phyloP scores from a whole-genome alignment of 2,888 invertebrate species.

The Erebia aethiops region DNA sequence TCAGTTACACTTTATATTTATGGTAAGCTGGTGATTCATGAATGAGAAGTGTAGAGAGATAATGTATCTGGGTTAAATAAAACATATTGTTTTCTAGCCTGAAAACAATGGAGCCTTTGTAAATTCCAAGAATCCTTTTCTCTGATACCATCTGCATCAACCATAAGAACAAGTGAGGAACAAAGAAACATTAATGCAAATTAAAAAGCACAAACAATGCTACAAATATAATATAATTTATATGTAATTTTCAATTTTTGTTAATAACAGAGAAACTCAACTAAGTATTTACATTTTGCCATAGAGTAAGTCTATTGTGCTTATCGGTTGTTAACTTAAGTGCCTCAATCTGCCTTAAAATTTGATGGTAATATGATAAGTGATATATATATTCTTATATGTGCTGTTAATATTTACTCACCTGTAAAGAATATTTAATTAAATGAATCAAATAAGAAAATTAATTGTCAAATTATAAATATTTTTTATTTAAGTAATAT shows the following conservation, averaged over 20 bases:
- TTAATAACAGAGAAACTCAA: slow-evolving; percentile 55
- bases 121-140: slow-evolving; percentile 78
- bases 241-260: slow-evolving; percentile 49
- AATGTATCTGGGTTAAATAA: slow-evolving; percentile 34
- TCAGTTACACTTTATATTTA: slow-evolving; percentile 26
- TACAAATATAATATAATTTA: slow-evolving; percentile 63
- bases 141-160: slow-evolving; percentile 56
- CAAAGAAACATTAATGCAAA: slow-evolving; percentile 62
- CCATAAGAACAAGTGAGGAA: slow-evolving; percentile 55
- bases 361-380: slow-evolving; percentile 42
- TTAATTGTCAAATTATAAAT: slow-evolving; percentile 48
- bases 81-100: slow-evolving; percentile 41
- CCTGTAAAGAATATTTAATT: slow-evolving; percentile 44
- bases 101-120: slow-evolving; percentile 66
- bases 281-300: slow-evolving; percentile 57
- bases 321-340: slow-evolving; percentile 52
- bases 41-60: slow-evolving; percentile 29
- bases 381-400: slow-evolving; percentile 48
- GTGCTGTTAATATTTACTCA: slow-evolving; percentile 45
- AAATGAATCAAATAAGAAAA: slow-evolving; percentile 41
- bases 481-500: slow-evolving; percentile 50
- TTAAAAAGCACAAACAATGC: slow-evolving; percentile 74
- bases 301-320: slow-evolving; percentile 52
- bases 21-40: slow-evolving; percentile 38
- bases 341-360: slow-evolving; percentile 74